Base-by-base conservation (phyloP, 2,888 invertebrate genomes). In the Epinotia ramella region DNA sequence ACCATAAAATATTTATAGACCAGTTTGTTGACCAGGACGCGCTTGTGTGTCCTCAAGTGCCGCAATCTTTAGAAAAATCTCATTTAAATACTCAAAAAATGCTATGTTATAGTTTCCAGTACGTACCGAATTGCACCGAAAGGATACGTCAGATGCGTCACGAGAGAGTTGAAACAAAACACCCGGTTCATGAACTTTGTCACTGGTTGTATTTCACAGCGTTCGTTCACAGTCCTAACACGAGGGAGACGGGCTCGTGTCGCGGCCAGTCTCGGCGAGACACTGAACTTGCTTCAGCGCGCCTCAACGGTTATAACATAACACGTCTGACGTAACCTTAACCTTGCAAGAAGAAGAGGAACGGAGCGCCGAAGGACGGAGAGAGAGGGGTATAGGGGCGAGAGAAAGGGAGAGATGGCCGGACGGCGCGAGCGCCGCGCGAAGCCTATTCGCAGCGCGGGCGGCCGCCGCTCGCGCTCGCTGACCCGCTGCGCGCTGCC, bases 321-420 rank as follows among this genome's bases (percentile, higher is more conserved):
- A 94, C 94, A 94, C 90, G 93, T 93, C 94, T 94, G 94, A 94
- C 94, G 94, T 94, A 94, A 94, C 94, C 94, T 94, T 94, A 94
- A 94, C 94, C 94, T 94, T 94, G 94, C 94, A 92, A 93, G 94
- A 94, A 94, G 93, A 93, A 94, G 94, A 93, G 94, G 93, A 93
- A 93, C 91, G 88, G 91, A 86, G 91, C 86, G 88, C 88, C 93
- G 93, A 94, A 93, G 94, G 93, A 93, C 93, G 93, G 94, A 93
- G 90, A 91, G 93, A 94, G 93, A 94, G 91, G 86, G 93, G 93
- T 84, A 93, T 92, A 94, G 88, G 86, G 85, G 84, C 80, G 91
- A 90, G 91, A 91, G 93, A 94, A 92, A 93, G 92, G 92, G 94
- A 94, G 91, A 92, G 93, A 92, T 89, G 84, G 86, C 82, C 81